Evolutionary conservation across 2,888 invertebrate species (phyloP).

Genomic region (Microplitis manilae): DNA sequence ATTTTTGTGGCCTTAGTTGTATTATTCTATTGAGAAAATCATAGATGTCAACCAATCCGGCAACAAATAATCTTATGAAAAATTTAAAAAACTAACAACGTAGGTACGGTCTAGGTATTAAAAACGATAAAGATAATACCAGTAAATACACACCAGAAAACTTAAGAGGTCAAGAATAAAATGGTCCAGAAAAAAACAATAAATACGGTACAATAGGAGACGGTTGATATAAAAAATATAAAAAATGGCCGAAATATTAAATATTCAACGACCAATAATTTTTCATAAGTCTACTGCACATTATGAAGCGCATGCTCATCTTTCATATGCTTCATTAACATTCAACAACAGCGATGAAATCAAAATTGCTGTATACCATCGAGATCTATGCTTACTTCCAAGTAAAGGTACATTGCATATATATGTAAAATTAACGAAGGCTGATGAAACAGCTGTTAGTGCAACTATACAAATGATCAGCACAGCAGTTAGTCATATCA

Average conservation of each 20-base stretch:
- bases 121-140: too few relatives aligned
- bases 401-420: constrained; percentile 45
- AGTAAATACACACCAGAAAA: not conserved
- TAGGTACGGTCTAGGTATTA: too few relatives aligned
- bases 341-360: constrained; percentile 47
- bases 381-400: constrained; percentile 35
- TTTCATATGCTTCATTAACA: constrained; percentile 45
- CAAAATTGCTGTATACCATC: constrained; percentile 43
- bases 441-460: constrained; percentile 9
- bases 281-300: constrained; percentile 41
- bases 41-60: too few relatives aligned
- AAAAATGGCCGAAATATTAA: not conserved
- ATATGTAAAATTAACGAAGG: constrained; percentile 28
- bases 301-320: constrained; percentile 4
- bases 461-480: constrained; percentile 31
- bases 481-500: constrained; percentile 49
- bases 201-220: not conserved
- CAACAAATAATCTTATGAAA: too few relatives aligned
- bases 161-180: not conserved
- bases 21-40: too few relatives aligned
- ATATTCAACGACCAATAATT: constrained; percentile 32
- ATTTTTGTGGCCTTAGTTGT: too few relatives aligned
- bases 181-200: not conserved
- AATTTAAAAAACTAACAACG: too few relatives aligned
- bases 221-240: not conserved